Base-by-base conservation (phyloP, 2,888 invertebrate species). In the Cremastinae sp. region DNA sequence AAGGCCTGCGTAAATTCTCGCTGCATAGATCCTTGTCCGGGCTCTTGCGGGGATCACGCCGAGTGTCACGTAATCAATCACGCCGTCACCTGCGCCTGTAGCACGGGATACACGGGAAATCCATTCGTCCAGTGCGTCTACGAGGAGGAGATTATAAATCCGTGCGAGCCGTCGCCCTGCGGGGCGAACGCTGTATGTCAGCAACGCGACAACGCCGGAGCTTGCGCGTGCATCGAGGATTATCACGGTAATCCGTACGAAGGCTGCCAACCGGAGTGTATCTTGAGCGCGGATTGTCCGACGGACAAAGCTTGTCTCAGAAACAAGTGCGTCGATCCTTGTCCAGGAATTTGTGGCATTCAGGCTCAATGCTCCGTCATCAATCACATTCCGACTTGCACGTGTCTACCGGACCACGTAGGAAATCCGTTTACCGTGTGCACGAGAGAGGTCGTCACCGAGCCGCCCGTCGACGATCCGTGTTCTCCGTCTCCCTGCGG, bases 211-310 rank as follows among this genome's bases (percentile, higher is more conserved):
- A 95, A 94, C 41, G 95, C 94, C 28, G 96, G 96, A 18, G 93
- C 95, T 64, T 96, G 96, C 86, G 93, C 93, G 45, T 97, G 96
- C 84, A 93, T 96, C 78, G 93, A 94, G 84, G 95, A 95, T 81
- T 96, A 96, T 86, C 93, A 93, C 86, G 96, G 96, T 68, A 96
- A 96, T 90, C 96, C 96, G 2, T 96, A 96, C 84, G 95, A 95
- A 89, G 95, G 95, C 49, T 96, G 97, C 85, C 92, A 96, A 80
- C 96, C 96, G 0, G 96, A 97, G 91, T 97, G 97, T 88, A 94
- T 96, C 38, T 91, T 96, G 0, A 96, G 95, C 87, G 94, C 96
- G 0, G 96, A 97, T 85, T 97, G 97, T 88, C 92, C 95, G 36
- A 93, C 95, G 1, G 95, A 96, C 85, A 95, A 94, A 88, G 94